phyloP scores from a whole-genome alignment of 2,113 vertebrate species.

The Dasyprocta punctata region DNA sequence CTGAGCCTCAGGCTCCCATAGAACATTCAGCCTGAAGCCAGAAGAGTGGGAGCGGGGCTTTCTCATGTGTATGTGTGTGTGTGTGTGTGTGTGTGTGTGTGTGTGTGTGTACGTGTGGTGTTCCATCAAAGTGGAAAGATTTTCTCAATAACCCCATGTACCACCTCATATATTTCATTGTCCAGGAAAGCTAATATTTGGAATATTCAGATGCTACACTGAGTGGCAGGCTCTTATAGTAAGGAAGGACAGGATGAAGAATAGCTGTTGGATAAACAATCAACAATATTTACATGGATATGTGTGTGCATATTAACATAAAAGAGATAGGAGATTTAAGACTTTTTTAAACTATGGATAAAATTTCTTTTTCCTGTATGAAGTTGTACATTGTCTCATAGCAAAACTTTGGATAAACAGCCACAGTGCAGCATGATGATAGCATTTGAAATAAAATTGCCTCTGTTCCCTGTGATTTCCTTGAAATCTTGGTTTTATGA shows the following conservation, averaged over 20 bases:
- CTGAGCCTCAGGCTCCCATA: not conserved
- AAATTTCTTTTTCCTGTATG: not conserved
- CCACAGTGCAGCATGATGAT: not conserved
- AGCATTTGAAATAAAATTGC: not conserved
- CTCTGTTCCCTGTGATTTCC: not conserved
- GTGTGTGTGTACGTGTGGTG: not conserved
- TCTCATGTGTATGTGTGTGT: not conserved
- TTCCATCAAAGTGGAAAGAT: not conserved
- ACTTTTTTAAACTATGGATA: not conserved
- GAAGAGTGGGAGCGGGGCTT: too few species aligned
- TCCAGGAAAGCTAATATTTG: not conserved
- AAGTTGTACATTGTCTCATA: not conserved
- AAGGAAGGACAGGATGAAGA: not conserved
- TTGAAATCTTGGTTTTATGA: constrained; percentile 61
- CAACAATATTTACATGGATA: not conserved
- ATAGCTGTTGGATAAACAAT: not conserved
- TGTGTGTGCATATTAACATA: not conserved
- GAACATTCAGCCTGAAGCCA: not conserved
- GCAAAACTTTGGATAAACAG: not conserved
- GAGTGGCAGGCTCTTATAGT: not conserved
- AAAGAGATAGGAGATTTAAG: not conserved
- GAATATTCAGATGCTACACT: not conserved
- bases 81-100: too few species aligned
- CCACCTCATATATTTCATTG: not conserved
- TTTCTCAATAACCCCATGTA: not conserved